These are phyloP conservation scores for Panopea generosa DNA, from an alignment of 2,888 invertebrate genomes.

Conservation along the genomic window DNA sequence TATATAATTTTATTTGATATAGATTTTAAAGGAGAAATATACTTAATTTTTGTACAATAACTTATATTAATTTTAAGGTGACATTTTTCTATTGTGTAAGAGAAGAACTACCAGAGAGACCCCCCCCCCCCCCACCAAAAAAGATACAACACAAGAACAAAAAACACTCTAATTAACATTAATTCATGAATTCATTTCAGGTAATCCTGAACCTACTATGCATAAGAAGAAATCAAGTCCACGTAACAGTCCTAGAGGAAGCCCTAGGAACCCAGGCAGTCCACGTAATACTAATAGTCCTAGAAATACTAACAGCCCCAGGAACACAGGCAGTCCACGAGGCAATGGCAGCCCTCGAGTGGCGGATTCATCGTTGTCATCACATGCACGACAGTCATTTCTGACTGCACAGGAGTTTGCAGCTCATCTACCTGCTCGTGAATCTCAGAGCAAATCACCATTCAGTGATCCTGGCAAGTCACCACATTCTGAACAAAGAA, in stretches of 20 bases:
- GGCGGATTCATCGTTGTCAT: conserved; percentile 4
- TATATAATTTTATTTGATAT: too few species aligned
- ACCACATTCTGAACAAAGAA: conserved; percentile 50
- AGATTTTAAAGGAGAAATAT: too few species aligned
- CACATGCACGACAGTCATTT: conserved; percentile 39
- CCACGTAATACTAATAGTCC: conserved; percentile 57
- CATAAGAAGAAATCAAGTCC: conserved; percentile 65
- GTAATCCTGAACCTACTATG: conserved; percentile 53
- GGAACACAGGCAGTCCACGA: conserved; percentile 53
- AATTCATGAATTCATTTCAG: conserved; percentile 18
- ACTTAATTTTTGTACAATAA: too few species aligned
- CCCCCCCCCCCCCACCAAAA: too few species aligned
- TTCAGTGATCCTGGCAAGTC: conserved; percentile 43
- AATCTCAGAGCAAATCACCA: conserved; percentile 58
- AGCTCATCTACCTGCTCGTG: conserved; percentile 49
- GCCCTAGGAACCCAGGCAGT: conserved; percentile 54
- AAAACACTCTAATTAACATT: too few species aligned
- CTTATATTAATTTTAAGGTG: too few species aligned
- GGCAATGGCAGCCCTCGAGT: conserved; percentile 37
- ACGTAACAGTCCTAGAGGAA: conserved; percentile 60
- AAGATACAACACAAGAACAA: too few species aligned
- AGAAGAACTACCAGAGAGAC: too few species aligned
- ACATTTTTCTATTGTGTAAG: too few species aligned
- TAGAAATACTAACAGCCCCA: conserved; percentile 35
- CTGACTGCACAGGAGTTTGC: conserved; percentile 51